Evolutionary conservation across 2,113 vertebrate genomes (phyloP).

Genomic region (Gopherus evgoodei): DNA sequence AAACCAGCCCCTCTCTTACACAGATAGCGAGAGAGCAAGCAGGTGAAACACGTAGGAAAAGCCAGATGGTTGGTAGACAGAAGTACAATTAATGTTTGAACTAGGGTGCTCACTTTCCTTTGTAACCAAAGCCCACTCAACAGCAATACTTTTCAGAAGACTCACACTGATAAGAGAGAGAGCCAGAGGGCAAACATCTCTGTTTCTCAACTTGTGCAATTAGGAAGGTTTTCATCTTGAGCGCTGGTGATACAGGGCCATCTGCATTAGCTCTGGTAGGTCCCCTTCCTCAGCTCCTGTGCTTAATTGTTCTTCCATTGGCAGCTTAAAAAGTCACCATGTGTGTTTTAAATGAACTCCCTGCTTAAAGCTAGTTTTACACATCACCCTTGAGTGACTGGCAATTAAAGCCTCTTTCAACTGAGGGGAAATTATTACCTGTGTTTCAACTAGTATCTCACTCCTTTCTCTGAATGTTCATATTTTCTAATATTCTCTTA

Average conservation of each 20-base stretch:
- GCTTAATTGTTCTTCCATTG: conserved; percentile 49
- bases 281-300: conserved; percentile 12
- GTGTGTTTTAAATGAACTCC: conserved; percentile 46
- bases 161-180: neutral
- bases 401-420: conserved; percentile 52
- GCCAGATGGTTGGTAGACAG: rapidly evolving
- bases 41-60: neutral
- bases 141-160: neutral
- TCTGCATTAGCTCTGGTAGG: conserved; percentile 30
- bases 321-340: neutral
- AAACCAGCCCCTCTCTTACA: neutral
- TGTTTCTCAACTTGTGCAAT: neutral
- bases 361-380: conserved; percentile 45
- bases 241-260: neutral
- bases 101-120: neutral
- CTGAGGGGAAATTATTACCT: conserved; percentile 1
- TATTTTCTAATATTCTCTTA: conserved; percentile 11
- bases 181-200: neutral
- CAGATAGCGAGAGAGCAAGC: neutral
- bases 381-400: conserved; percentile 43
- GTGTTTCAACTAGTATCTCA: neutral
- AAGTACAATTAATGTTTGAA: neutral
- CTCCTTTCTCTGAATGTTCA: neutral
- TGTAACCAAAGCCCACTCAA: neutral
- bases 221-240: conserved; percentile 11